These are phyloP conservation scores for Apamea crenata DNA, from an alignment of 2,888 invertebrate genomes.

Conservation along the genomic window DNA sequence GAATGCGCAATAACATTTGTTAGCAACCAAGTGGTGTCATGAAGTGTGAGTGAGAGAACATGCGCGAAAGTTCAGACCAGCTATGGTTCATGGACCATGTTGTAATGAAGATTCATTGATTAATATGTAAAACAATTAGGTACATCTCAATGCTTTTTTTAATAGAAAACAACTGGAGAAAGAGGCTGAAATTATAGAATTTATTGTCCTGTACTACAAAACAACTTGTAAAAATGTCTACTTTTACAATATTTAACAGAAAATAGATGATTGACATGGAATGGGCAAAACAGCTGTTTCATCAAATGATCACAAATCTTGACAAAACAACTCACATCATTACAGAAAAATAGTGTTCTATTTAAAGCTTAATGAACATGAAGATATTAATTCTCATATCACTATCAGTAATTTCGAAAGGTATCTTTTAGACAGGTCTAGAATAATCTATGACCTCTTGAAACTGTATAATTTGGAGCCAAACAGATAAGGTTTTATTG, in stretches of 20 bases:
- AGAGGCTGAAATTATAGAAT: not conserved
- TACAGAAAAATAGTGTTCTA: not conserved
- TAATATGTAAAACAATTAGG: too few relatives aligned
- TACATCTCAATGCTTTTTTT: not conserved
- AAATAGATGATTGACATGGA: not conserved
- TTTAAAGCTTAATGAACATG: not conserved
- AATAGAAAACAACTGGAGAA: not conserved
- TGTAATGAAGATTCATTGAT: not conserved
- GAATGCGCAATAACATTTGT: not conserved
- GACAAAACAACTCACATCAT: not conserved
- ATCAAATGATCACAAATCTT: not conserved
- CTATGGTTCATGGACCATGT: not conserved
- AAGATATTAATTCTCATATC: not conserved
- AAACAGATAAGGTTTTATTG: constrained; percentile 7
- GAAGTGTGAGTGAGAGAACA: not conserved
- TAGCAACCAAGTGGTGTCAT: not conserved
- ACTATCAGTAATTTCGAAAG: not conserved
- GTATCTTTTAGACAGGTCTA: constrained; percentile 9
- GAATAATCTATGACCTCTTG: constrained; percentile 27
- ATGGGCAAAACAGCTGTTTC: not conserved
- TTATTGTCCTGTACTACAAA: not conserved
- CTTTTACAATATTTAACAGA: too few relatives aligned
- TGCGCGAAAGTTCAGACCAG: not conserved
- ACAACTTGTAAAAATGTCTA: not conserved
- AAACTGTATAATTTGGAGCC: not conserved